A percentile compares a stretch with the other conserved stretches of the same genome.
phyloP scores from a whole-genome alignment of 35 echinoderm and acorn worm genomes.

The Acanthaster planci region DNA sequence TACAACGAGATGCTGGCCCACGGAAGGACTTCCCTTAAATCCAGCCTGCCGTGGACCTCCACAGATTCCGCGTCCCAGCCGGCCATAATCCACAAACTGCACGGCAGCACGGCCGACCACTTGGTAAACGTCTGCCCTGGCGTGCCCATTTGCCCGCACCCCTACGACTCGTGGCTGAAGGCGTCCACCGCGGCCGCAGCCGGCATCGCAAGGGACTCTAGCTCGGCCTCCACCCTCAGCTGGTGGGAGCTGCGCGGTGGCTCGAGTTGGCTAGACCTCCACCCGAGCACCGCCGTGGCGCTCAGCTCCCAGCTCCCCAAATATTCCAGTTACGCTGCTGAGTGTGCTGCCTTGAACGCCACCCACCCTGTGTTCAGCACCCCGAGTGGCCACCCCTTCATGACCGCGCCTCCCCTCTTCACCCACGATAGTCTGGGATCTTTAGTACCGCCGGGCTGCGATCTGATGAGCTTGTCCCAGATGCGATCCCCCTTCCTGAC shows the following conservation, averaged over 20 bases:
- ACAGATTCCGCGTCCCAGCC: slow-evolving; percentile 60
- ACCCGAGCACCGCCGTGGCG: slow-evolving; percentile 46
- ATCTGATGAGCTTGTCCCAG: slow-evolving; percentile 58
- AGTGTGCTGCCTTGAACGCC: slow-evolving; percentile 38
- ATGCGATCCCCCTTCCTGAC: slow-evolving; percentile 65
- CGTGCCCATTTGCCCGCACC: slow-evolving; percentile 34
- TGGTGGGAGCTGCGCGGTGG: slow-evolving; percentile 45
- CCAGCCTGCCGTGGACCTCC: slow-evolving; percentile 24
- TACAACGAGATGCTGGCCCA: slow-evolving; percentile 35
- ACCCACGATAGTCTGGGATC: slow-evolving; percentile 48
- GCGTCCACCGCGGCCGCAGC: slow-evolving; percentile 42
- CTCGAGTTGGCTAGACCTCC: slow-evolving; percentile 61
- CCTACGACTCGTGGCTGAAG: slow-evolving; percentile 67
- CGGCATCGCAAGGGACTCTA: slow-evolving; percentile 27
- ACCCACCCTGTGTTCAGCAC: slow-evolving; percentile 30
- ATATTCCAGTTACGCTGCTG: slow-evolving; percentile 52
- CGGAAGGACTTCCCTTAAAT: slow-evolving; percentile 40
- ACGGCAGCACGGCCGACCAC: slow-evolving; percentile 30
- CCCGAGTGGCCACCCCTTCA: slow-evolving; percentile 34
- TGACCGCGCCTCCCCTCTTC: slow-evolving; percentile 47
- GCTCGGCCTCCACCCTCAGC: slow-evolving; percentile 17
- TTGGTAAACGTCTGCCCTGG: slow-evolving; percentile 37
- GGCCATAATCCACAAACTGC: slow-evolving; percentile 46
- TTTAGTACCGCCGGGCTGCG: slow-evolving; percentile 59
- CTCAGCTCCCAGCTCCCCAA: slow-evolving; percentile 46